Evolutionary conservation across 30 jellyfish, hydroid and myxozoan species (phyloP).

Genomic region (Aurelia sp.): DNA sequence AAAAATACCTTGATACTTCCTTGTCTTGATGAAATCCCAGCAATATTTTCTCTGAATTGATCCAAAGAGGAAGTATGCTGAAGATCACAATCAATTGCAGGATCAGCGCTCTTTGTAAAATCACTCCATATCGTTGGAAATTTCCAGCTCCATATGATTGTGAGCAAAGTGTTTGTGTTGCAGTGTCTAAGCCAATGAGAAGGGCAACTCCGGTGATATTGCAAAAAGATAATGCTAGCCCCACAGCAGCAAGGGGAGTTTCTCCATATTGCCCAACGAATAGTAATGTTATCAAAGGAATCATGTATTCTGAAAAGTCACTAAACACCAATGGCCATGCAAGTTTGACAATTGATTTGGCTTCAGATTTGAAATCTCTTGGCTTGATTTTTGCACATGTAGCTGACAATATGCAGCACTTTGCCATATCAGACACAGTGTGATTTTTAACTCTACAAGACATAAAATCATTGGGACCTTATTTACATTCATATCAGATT

Average conservation of each 20-base stretch:
- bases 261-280: conserved; percentile 77
- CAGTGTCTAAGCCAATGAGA: conserved; percentile 58
- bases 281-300: conserved; percentile 51
- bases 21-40: conserved; percentile 52
- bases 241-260: conserved; percentile 77
- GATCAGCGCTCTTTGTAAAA: conserved; percentile 64
- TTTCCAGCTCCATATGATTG: conserved; percentile 82
- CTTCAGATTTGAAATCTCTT: conserved; percentile 38
- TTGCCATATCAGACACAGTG: too few relatives aligned
- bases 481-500: too few relatives aligned
- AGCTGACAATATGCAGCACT: too few relatives aligned
- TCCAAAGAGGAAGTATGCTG: conserved; percentile 51
- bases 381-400: conserved; percentile 21
- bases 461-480: too few relatives aligned
- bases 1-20: conserved; percentile 46
- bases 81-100: conserved; percentile 19
- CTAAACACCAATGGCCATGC: conserved; percentile 68
- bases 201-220: conserved; percentile 56
- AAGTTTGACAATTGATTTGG: conserved; percentile 19
- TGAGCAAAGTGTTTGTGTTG: conserved; percentile 67
- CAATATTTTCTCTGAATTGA: conserved; percentile 51
- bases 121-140: conserved; percentile 49
- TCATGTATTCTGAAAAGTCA: conserved; percentile 28
- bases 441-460: too few relatives aligned
- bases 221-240: conserved; percentile 66